Evolutionary conservation across 2,113 vertebrate genomes (phyloP), one percentile per base, ranked within the genome.

Genomic region (Callospermophilus lateralis): DNA sequence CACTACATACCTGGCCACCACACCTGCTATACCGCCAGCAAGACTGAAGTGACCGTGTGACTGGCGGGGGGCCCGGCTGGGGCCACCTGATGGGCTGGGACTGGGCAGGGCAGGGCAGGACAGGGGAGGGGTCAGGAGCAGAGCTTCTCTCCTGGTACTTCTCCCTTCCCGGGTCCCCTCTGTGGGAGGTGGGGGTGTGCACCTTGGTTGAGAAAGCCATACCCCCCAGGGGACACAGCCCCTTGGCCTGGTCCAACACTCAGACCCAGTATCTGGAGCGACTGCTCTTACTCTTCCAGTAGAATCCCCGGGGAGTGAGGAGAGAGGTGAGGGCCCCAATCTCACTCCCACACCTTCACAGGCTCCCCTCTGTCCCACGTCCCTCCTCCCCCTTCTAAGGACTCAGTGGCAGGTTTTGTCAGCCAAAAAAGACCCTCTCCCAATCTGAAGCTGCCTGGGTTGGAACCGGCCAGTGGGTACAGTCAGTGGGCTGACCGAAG

Each of bases 41-140:
- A 99, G 99, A 99, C 99, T 5, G 99, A 99, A 99, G 99, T 99
- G 98, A 99, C 99, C 98, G 99, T 99, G 98, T 99, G 99, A 99
- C 90, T 48, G 0, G 63, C 68, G 2, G 80, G 2, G 80, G 72
- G 76, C 81, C 32, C 80, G 51, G 90, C 74, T 3, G 0, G 8
- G 88, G 78, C 58, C 8, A 34, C 78, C 28, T 39, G 74, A 70
- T 4, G 0, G 58, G 55, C 72, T 6, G 10, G 81, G 63, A 61
- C 68, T 1, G 63, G 89, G 70, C 39, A 34, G 51, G 65, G 61
- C 30, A 48, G 76, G 63, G 34, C 19, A 17, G 37, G 19, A 8
- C 53, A 30, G 42, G 65, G 61, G 30, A 48, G 76, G n/a, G 34
- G 24, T 45, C 19, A 17, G 37, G 85, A 24, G 39, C 55, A 8